These are phyloP conservation scores for Galbula dea DNA, from an alignment of 2,113 vertebrate genomes.

Conservation along the genomic window DNA sequence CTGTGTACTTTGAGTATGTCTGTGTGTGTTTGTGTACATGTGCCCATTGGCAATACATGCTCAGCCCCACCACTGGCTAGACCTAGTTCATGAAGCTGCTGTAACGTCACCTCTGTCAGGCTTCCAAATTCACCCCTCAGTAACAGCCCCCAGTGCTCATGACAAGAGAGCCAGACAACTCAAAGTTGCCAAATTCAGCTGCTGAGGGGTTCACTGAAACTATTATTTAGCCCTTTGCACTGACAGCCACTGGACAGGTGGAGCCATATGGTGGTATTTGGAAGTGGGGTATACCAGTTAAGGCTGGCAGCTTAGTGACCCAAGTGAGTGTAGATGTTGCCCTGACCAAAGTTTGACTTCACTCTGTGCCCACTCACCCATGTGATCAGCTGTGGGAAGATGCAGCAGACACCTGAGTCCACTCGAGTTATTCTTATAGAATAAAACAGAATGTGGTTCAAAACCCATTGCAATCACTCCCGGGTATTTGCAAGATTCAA, in stretches of 20 bases:
- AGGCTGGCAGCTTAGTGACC: background rate
- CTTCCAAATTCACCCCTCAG: background rate
- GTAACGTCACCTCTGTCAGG: background rate
- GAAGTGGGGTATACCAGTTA: background rate
- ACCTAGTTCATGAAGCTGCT: background rate
- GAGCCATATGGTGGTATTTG: background rate
- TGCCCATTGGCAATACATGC: background rate
- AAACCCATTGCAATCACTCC: background rate
- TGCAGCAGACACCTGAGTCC: background rate
- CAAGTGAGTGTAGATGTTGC: fast-evolving
- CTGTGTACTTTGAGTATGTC: background rate
- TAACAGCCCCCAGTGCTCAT: background rate
- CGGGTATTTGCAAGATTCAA: background rate
- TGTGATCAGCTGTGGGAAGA: background rate
- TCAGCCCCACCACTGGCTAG: background rate
- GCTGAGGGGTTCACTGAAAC: background rate
- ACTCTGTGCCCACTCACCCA: background rate
- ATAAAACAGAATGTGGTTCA: background rate
- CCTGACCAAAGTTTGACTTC: background rate
- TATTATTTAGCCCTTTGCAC: background rate
- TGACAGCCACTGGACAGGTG: background rate
- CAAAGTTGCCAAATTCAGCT: background rate
- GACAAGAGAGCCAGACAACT: background rate
- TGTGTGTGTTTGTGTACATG: background rate
- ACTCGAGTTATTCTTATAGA: background rate